Evolutionary conservation across 2,113 vertebrate species (phyloP).

Genomic region (Lampris megalopsis): DNA sequence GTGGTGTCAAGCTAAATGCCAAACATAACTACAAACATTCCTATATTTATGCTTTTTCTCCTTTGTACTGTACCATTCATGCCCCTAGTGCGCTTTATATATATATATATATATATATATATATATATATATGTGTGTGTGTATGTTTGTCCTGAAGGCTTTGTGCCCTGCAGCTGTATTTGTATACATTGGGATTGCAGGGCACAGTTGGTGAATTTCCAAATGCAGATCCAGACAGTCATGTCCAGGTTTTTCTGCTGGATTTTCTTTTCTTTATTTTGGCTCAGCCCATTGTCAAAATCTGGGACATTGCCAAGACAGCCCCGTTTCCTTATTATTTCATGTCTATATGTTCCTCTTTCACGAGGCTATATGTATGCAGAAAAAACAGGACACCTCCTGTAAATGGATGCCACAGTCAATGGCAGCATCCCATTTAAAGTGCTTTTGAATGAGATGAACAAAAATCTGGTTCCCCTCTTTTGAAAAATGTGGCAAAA

Average conservation of each 20-base stretch:
- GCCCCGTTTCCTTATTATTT: constrained; percentile 9
- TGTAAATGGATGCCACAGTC: background rate
- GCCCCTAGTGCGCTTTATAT: background rate
- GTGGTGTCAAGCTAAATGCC: constrained; percentile 20
- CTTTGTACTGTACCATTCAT: constrained; percentile 17
- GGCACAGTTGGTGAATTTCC: constrained; percentile 51
- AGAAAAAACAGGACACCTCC: constrained; percentile 27
- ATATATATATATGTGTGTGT: constrained; percentile 4
- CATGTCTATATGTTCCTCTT: constrained; percentile 41
- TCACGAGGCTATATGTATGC: constrained; percentile 12
- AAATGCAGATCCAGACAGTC: constrained; percentile 52
- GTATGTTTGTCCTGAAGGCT: constrained; percentile 45
- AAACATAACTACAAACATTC: constrained; percentile 34
- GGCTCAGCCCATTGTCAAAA: constrained; percentile 20
- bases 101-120: too few relatives aligned
- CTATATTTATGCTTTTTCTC: background rate
- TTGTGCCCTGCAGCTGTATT: constrained; percentile 33
- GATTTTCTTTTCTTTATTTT: constrained; percentile 45
- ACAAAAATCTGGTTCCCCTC: constrained; percentile 18
- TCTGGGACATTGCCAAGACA: constrained; percentile 27
- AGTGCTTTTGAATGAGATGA: constrained; percentile 40
- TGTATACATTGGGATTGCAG: constrained; percentile 13
- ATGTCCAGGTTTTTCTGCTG: constrained; percentile 52
- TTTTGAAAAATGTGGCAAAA: constrained; percentile 22
- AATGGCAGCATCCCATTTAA: constrained; percentile 7